phyloP scores from a whole-genome alignment of 2,113 vertebrate genomes.

The Nothoprocta perdicaria region DNA sequence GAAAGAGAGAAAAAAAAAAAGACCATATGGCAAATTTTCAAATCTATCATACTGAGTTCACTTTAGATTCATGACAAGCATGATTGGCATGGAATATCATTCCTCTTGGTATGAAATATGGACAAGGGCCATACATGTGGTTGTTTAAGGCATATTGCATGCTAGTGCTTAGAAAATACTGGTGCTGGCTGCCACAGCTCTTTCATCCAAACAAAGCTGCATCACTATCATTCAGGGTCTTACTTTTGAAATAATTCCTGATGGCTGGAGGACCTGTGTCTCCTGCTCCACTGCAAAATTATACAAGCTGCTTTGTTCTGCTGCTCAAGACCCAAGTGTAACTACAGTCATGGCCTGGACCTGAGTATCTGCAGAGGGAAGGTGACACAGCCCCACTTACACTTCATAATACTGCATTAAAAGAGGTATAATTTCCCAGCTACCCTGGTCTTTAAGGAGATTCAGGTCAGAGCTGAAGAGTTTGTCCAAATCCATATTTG shows the following conservation, averaged over 20 bases:
- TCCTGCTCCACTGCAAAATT: background rate
- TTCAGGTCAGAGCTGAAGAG: background rate
- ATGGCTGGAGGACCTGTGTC: background rate
- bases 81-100: background rate
- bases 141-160: background rate
- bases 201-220: background rate
- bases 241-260: background rate
- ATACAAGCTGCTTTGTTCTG: background rate
- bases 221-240: background rate
- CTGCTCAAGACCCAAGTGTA: background rate
- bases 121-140: background rate
- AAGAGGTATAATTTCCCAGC: background rate
- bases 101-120: background rate
- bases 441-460: background rate
- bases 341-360: background rate
- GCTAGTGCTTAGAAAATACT: background rate
- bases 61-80: background rate
- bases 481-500: background rate
- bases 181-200: background rate
- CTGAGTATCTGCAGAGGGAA: background rate
- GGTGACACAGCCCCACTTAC: background rate
- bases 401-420: background rate
- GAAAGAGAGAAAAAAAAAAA: background rate
- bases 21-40: background rate
- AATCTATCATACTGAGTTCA: background rate